Evolutionary conservation across 2,888 invertebrate species (phyloP), one percentile per base, ranked within the genome.

Genomic region (Tanaodytes sp.): DNA sequence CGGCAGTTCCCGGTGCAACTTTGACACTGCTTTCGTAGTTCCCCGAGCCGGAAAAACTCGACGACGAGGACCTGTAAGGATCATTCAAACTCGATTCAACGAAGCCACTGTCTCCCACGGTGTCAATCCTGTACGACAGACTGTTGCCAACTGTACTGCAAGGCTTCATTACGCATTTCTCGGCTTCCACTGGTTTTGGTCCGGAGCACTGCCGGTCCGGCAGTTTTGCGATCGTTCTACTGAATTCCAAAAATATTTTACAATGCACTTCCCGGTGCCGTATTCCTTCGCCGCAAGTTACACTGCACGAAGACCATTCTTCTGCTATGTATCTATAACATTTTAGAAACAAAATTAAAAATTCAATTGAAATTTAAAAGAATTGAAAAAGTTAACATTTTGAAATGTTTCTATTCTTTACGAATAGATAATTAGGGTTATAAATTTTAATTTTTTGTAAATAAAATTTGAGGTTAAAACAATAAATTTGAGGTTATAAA

Each of bases 241-340:
- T 94, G 85, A 96, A 96, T 84, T 96, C 95, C 69, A 97, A 87
- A 86, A 94, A 96, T 78, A 97, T 96, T 87, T 95, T 95, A 87
- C 98, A 98, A 76, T 93, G 91, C n/a, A 96, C 96, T 76, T 92
- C 90, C 27, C 97, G 90, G 72, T 91, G 91, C n/a, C 93, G 88
- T 75, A 92, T 88, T 0, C 97, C 98, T 82, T 94, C 93, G 0
- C 97, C 97, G 82, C 98, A 97, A 0, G 93, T 92, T 0, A 92
- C 93, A 77, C 94, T 95, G 87, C 98, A 98, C 0, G 93, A 90
- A 1, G 95, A 91, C 97, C 97, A 98, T 54, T 94, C 93, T 66
- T 96, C 96, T 71, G 94, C 92, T 79, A 96, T 92, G 87, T 93
- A 98, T 82, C 98, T 84, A 58, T 5, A 31, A 49, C n/a, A n/a